These are phyloP conservation scores for Vipera latastei DNA, from an alignment of 2,797 vertebrate genomes.

Conservation along the genomic window DNA sequence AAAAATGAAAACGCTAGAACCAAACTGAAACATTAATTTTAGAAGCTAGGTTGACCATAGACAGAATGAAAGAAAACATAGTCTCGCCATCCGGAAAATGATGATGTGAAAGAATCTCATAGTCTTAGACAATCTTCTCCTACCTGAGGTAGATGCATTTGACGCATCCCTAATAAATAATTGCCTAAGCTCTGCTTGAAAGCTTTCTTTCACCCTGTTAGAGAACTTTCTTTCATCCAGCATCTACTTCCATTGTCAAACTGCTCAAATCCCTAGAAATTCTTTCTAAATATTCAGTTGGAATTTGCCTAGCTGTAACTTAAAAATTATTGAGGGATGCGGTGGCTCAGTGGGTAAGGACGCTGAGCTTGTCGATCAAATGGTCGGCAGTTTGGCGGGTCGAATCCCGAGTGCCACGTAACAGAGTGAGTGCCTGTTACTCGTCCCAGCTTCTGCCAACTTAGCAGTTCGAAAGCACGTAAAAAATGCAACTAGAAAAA, in stretches of 20 bases:
- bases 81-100: neutral
- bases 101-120: neutral
- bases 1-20: neutral
- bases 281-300: neutral
- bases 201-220: neutral
- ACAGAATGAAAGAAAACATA: neutral
- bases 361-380: no score
- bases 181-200: neutral
- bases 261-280: neutral
- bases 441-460: no score
- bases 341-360: no score
- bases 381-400: no score
- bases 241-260: neutral
- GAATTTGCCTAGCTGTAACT: neutral
- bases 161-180: neutral
- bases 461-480: no score
- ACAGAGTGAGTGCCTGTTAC: no score
- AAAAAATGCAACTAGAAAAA: no score
- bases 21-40: slow-evolving; percentile 3
- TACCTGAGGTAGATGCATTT: neutral
- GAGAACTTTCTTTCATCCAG: neutral
- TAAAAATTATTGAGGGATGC: neutral
- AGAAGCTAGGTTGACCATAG: neutral
- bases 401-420: no score
- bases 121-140: neutral